Evolutionary conservation across 2,888 invertebrate genomes (phyloP).

Genomic region (Nebria brevicollis): DNA sequence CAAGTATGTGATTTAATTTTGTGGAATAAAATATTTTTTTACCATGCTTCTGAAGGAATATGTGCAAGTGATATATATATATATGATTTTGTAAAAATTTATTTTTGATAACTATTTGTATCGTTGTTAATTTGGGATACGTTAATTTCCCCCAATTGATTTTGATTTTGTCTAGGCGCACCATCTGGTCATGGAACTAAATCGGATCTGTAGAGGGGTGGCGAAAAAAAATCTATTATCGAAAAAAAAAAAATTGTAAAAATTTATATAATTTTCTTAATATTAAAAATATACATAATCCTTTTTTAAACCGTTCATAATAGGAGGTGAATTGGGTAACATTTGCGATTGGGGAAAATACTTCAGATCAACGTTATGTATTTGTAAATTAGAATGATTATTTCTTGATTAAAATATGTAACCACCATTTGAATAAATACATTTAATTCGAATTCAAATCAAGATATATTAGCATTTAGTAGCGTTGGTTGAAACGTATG

Average conservation of each 20-base stretch:
- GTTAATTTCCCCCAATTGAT: not conserved
- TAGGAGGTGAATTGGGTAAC: not conserved
- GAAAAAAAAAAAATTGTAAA: not conserved
- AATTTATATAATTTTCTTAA: not conserved
- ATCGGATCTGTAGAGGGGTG: slow-evolving; percentile 1
- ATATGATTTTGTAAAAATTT: not conserved
- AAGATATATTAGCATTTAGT: no score
- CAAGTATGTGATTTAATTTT: not conserved
- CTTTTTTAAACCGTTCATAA: not conserved
- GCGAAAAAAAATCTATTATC: not conserved
- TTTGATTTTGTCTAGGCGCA: not conserved
- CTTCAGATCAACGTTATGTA: not conserved
- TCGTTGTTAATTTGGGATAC: not conserved
- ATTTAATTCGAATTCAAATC: not conserved
- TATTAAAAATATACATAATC: not conserved
- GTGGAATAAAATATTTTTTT: not conserved
- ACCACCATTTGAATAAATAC: not conserved
- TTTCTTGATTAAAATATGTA: not conserved
- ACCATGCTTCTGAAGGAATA: not conserved
- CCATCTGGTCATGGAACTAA: not conserved
- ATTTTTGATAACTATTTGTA: not conserved
- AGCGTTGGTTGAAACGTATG: no score
- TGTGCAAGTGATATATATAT: not conserved
- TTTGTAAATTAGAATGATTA: not conserved
- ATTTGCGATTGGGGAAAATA: not conserved